These are phyloP conservation scores for Denticeps clupeoides DNA, from an alignment of 2,797 vertebrate species.

Conservation along the genomic window DNA sequence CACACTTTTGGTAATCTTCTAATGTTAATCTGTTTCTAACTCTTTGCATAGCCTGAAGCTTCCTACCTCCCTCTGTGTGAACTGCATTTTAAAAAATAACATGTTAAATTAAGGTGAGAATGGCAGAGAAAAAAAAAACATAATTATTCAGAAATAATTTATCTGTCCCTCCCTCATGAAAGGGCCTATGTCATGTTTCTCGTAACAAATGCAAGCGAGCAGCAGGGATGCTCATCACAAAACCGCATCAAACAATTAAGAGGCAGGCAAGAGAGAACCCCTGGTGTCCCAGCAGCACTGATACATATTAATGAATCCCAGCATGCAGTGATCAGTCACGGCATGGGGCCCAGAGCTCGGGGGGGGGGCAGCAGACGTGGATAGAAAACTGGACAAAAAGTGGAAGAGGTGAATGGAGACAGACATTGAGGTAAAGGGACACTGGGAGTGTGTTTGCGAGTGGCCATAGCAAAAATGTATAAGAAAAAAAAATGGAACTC, in stretches of 20 bases:
- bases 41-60: conserved; percentile 8
- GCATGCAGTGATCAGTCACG: conserved; percentile 20
- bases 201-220: conserved; percentile 21
- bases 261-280: conserved; percentile 25
- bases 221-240: conserved; percentile 24
- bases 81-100: conserved; percentile 19
- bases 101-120: conserved; percentile 20
- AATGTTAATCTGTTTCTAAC: neutral
- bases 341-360: conserved; percentile 11
- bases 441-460: neutral
- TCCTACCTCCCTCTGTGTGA: conserved; percentile 7
- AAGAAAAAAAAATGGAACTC: no score
- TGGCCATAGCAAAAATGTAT: no score
- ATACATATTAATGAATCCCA: conserved; percentile 39
- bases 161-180: conserved; percentile 14
- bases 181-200: conserved; percentile 28
- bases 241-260: conserved; percentile 40
- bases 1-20: no score
- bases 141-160: conserved; percentile 29
- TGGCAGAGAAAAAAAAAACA: conserved; percentile 5
- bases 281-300: conserved; percentile 14
- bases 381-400: neutral
- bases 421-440: neutral
- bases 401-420: neutral
- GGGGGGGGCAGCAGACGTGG: neutral